Conservation (phyloP, 2,797 vertebrate species). For the Microctenopoma steveboyesi region DNA sequence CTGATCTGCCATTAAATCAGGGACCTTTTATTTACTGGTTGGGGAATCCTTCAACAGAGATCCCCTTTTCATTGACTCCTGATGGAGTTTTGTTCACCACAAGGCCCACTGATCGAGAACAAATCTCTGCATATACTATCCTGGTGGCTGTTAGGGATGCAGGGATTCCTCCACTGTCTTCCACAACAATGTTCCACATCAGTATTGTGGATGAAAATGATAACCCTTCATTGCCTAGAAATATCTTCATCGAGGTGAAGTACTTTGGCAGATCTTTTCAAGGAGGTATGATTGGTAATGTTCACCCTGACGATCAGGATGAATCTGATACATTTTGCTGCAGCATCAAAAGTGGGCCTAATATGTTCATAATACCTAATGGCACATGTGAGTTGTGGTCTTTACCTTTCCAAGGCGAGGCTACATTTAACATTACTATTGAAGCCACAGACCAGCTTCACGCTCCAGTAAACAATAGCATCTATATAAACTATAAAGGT, state of each 20-base stretch:
- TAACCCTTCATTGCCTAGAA: slow-evolving; percentile 77
- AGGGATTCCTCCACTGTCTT: slow-evolving; percentile 78
- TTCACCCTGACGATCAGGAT: slow-evolving; percentile 81
- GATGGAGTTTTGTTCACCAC: slow-evolving; percentile 81
- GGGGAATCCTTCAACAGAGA: slow-evolving; percentile 54
- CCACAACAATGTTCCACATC: slow-evolving; percentile 75
- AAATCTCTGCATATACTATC: slow-evolving; percentile 61
- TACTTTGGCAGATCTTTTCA: slow-evolving; percentile 84
- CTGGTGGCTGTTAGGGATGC: slow-evolving; percentile 78
- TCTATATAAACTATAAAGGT: slow-evolving; percentile 84
- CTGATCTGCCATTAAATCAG: slow-evolving; percentile 81
- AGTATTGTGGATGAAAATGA: slow-evolving; percentile 83
- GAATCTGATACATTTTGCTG: slow-evolving; percentile 79
- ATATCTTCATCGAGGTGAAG: slow-evolving; percentile 84
- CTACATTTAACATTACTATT: slow-evolving; percentile 83
- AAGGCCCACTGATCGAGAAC: slow-evolving; percentile 77
- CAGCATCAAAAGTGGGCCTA: slow-evolving; percentile 73
- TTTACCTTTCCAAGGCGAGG: slow-evolving; percentile 80
- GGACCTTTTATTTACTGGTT: slow-evolving; percentile 84
- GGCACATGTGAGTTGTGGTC: slow-evolving; percentile 84
- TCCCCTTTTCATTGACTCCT: slow-evolving; percentile 75
- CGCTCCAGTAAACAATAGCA: slow-evolving; percentile 81
- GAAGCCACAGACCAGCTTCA: slow-evolving; percentile 82
- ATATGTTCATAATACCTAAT: slow-evolving; percentile 80
- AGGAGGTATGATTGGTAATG: slow-evolving; percentile 82